Conservation (phyloP, 2,113 vertebrate species). For the zebrafish (Danio rerio) region DNA sequence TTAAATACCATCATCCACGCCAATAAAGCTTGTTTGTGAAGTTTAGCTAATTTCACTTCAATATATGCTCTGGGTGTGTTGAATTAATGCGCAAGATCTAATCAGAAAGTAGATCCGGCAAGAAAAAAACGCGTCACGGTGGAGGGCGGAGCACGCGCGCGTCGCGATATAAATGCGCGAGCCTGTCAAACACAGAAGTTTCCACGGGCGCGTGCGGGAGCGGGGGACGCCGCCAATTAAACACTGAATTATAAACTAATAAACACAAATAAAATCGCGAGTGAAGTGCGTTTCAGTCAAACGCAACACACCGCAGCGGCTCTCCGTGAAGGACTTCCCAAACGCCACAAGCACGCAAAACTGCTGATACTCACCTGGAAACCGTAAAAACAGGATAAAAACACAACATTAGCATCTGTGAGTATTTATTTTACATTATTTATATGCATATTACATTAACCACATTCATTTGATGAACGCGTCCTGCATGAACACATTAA, state of each 20-base stretch:
- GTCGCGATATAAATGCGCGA: constrained; percentile 79
- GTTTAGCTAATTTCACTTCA: too few relatives aligned
- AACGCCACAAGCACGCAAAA: neutral
- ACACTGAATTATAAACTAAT: neutral
- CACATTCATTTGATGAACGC: neutral
- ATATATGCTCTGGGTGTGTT: too few relatives aligned
- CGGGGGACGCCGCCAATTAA: neutral
- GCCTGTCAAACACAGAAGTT: constrained; percentile 80
- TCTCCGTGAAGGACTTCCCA: neutral
- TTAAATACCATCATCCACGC: too few relatives aligned
- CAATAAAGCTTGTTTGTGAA: too few relatives aligned
- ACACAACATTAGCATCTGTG: constrained; percentile 56
- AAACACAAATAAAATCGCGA: neutral
- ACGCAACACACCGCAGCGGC: neutral
- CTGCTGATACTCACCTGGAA: neutral
- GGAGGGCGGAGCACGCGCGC: constrained; percentile 71
- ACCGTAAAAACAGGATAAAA: constrained; percentile 43
- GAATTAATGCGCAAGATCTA: constrained; percentile 19
- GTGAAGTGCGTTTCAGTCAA: neutral
- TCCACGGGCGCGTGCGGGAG: constrained; percentile 54
- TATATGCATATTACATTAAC: neutral
- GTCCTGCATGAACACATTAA: neutral
- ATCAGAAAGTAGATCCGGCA: constrained; percentile 75
- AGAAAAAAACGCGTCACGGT: constrained; percentile 54
- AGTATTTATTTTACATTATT: constrained; percentile 56